Percentiles rank a stretch among this genome's conserved stretches.
Conservation (phyloP, 2,797 vertebrate species). For the Cynodonichthys magdalenae region DNA sequence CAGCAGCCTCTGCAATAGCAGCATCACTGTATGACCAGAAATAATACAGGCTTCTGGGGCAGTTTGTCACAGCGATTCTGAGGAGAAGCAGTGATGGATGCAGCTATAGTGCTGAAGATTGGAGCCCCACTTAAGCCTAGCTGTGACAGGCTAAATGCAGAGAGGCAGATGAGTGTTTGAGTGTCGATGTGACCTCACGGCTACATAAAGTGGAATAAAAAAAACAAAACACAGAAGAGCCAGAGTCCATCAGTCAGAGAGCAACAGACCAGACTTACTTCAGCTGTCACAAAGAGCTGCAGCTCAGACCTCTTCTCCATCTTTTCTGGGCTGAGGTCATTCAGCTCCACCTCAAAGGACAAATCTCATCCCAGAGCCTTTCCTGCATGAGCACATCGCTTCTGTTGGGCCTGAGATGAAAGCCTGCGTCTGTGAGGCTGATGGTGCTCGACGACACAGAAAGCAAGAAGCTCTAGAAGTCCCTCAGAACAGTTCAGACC, state of each 20-base stretch:
- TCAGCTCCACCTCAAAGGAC: slow-evolving; percentile 51
- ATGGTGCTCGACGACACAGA: slow-evolving; percentile 23
- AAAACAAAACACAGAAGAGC: neutral
- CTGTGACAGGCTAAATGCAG: slow-evolving; percentile 58
- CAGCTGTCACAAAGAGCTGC: slow-evolving; percentile 39
- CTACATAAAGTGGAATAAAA: neutral
- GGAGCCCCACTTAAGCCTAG: slow-evolving; percentile 56
- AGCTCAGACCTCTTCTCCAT: slow-evolving; percentile 29
- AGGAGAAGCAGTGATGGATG: slow-evolving; percentile 65
- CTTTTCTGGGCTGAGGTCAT: slow-evolving; percentile 45
- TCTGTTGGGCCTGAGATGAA: slow-evolving; percentile 55
- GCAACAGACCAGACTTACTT: slow-evolving; percentile 1
- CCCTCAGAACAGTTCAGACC: slow-evolving; percentile 9
- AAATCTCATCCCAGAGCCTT: slow-evolving; percentile 42
- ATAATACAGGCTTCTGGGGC: slow-evolving; percentile 64
- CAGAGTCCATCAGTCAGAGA: slow-evolving; percentile 40
- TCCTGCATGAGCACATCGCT: slow-evolving; percentile 57
- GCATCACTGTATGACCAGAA: slow-evolving; percentile 49
- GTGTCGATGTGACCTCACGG: slow-evolving; percentile 20
- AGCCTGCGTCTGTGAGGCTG: slow-evolving; percentile 39
- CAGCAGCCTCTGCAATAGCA: slow-evolving; percentile 35
- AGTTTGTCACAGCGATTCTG: slow-evolving; percentile 70
- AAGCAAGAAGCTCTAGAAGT: slow-evolving; percentile 41
- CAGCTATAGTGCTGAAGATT: slow-evolving; percentile 40
- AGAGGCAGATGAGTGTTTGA: slow-evolving; percentile 22